These are phyloP conservation scores for Coptodon rendalli DNA, from an alignment of 2,113 vertebrate genomes.

Conservation along the genomic window DNA sequence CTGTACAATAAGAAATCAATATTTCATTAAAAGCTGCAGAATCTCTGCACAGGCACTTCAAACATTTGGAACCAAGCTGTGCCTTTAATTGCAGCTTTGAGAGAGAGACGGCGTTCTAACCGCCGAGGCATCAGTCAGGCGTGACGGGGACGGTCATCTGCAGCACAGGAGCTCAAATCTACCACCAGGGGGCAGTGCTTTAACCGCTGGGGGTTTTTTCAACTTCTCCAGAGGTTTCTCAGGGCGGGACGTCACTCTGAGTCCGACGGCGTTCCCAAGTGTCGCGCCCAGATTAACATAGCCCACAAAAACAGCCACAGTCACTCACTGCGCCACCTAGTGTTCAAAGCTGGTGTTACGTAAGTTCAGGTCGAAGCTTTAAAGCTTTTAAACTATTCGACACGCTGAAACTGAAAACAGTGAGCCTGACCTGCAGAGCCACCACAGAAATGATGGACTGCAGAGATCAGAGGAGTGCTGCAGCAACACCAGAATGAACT, in stretches of 20 bases:
- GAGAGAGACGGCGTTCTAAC: not conserved
- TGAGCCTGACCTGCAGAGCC: not conserved
- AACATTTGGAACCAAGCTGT: not conserved
- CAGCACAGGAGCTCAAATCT: accelerated
- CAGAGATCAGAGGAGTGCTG: not conserved
- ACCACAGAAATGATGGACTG: accelerated
- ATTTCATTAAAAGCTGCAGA: conserved; percentile 41
- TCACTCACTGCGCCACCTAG: accelerated
- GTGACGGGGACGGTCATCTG: not conserved
- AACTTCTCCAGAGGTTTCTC: not conserved
- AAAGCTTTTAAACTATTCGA: not conserved
- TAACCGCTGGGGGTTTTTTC: not conserved
- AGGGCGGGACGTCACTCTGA: not conserved
- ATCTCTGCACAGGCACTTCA: not conserved
- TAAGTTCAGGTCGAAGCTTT: not conserved
- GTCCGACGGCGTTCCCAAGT: not conserved
- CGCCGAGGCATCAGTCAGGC: not conserved
- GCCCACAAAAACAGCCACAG: not conserved
- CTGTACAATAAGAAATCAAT: conserved; percentile 39
- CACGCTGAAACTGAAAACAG: not conserved
- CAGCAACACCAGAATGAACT: not conserved
- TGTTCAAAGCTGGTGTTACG: not conserved
- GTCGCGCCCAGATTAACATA: not conserved
- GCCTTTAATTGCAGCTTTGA: not conserved
- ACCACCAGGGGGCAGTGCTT: not conserved